A percentile compares a stretch with the other conserved stretches of the same genome.
Conservation (phyloP, 1,140 invertebrate genomes). For the Hypothenemus hampei region DNA sequence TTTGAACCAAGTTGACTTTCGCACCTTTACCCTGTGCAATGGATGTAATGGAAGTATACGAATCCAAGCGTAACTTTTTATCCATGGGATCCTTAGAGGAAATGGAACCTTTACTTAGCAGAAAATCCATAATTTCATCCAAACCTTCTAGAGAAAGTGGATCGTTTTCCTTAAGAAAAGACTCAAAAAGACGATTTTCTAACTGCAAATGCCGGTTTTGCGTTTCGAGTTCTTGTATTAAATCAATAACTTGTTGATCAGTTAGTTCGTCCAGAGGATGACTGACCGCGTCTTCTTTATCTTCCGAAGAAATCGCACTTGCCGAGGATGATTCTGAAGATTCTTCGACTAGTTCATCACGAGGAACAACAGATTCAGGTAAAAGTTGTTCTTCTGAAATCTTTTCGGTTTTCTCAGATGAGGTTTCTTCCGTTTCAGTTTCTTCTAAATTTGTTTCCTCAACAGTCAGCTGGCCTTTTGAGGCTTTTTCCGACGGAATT, state of each 20-base stretch:
- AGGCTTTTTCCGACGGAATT: background rate
- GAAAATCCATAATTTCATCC: slow-evolving; percentile 18
- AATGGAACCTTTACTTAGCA: background rate
- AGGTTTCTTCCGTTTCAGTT: background rate
- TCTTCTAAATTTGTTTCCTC: background rate
- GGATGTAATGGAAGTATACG: slow-evolving; percentile 22
- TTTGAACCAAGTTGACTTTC: slow-evolving; percentile 36
- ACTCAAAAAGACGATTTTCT: slow-evolving; percentile 23
- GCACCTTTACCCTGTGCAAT: slow-evolving; percentile 28
- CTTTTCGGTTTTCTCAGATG: background rate
- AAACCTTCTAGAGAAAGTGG: slow-evolving; percentile 20
- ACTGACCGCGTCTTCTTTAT: background rate
- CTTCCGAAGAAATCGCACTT: too few species aligned
- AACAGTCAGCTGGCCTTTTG: background rate
- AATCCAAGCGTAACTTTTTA: slow-evolving; percentile 13
- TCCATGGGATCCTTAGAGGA: background rate
- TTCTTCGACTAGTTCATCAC: too few species aligned
- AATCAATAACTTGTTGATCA: slow-evolving; percentile 26
- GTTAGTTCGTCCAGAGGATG: slow-evolving; percentile 25
- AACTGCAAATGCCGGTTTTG: slow-evolving; percentile 18
- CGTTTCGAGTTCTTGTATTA: slow-evolving; percentile 21
- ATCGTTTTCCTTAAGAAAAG: slow-evolving; percentile 24
- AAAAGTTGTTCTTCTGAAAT: too few species aligned
- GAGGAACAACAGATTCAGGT: too few species aligned
- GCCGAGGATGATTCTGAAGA: too few species aligned